These are phyloP conservation scores for Hystrix brachyura DNA, from an alignment of 2,113 vertebrate genomes.

Conservation along the genomic window DNA sequence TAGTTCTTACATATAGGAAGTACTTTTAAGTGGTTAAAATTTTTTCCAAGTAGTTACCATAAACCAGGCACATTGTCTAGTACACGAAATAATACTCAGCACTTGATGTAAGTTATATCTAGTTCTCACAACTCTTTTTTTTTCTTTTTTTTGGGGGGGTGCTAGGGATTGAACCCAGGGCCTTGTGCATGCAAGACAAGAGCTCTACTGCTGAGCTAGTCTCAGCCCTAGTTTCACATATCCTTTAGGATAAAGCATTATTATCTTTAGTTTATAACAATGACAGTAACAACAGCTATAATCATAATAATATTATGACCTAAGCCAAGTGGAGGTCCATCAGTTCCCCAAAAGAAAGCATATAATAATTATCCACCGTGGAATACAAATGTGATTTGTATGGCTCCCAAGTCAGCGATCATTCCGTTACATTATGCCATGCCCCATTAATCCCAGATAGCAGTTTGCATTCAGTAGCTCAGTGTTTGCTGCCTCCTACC, in stretches of 20 bases:
- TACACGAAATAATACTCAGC: neutral
- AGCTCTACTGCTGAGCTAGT: neutral
- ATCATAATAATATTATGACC: neutral
- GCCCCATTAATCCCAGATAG: neutral
- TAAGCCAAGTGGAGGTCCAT: neutral
- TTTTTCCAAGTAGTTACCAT: neutral
- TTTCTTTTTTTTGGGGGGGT: neutral
- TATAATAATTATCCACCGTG: neutral
- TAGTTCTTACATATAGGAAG: neutral
- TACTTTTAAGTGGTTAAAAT: neutral
- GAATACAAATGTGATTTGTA: neutral
- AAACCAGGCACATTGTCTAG: neutral
- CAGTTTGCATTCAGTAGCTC: neutral
- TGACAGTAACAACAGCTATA: neutral
- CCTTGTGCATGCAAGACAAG: neutral
- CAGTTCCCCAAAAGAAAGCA: neutral
- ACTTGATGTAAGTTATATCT: neutral
- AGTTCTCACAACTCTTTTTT: neutral
- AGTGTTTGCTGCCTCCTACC: neutral
- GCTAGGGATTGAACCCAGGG: neutral
- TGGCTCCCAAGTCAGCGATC: neutral
- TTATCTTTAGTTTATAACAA: neutral
- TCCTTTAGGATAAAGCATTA: neutral
- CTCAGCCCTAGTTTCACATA: neutral
- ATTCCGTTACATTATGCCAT: neutral